Percentiles rank a stretch among this genome's conserved stretches.
Evolutionary conservation across 2,888 invertebrate genomes (phyloP).

Genomic region (Eupithecia inturbata): DNA sequence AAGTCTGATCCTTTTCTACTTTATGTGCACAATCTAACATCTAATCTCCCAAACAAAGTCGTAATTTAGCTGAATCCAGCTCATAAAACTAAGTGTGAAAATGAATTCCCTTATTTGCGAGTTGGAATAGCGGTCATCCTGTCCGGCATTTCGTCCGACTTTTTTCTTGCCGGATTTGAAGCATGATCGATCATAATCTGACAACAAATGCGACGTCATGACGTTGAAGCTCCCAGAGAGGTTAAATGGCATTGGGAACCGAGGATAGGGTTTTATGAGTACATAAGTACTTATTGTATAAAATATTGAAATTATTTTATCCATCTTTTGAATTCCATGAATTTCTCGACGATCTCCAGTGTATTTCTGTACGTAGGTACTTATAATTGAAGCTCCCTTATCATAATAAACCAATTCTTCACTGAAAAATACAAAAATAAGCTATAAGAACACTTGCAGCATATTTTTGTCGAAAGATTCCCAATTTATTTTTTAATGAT

Average conservation of each 20-base stretch:
- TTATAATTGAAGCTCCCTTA: neutral
- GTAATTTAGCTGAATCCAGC: conserved; percentile 29
- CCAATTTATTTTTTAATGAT: neutral
- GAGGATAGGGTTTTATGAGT: neutral
- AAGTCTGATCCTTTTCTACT: neutral
- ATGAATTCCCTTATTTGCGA: conserved; percentile 35
- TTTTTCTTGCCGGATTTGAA: neutral
- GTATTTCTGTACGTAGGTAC: neutral
- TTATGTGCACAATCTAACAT: conserved; percentile 16
- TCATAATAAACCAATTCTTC: neutral
- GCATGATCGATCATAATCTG: conserved; percentile 3
- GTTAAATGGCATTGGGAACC: neutral
- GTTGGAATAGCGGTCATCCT: neutral
- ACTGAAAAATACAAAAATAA: neutral
- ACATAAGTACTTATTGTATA: neutral
- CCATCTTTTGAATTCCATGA: neutral
- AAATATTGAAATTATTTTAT: neutral
- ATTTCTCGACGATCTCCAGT: neutral
- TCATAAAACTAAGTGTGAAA: conserved; percentile 39
- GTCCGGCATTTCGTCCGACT: conserved; percentile 11
- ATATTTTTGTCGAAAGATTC: neutral
- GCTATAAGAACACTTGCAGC: neutral
- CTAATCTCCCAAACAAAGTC: conserved; percentile 29
- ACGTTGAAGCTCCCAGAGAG: neutral
- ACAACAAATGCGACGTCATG: neutral